Base-by-base conservation (phyloP, 2,888 invertebrate species). In the Gerris lacustris region DNA sequence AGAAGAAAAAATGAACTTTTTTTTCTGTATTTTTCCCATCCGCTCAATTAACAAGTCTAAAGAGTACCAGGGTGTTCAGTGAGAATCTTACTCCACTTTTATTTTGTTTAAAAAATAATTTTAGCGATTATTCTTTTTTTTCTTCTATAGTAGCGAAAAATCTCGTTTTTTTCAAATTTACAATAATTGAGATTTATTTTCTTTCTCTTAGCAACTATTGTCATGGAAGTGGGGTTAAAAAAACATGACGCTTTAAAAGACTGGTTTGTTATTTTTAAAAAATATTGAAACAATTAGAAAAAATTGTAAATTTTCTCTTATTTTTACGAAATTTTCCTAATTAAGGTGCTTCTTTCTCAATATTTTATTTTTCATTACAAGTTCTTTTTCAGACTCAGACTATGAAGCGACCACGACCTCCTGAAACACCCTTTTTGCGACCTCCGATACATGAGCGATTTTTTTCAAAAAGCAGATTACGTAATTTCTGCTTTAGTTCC, bases 401-500 rank as follows among this genome's bases (percentile, higher is more conserved):
- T 55, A 55, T 55, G 15, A 4, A 55, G 9, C 55, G 55, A n/a
- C 64, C 64, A 9, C 64, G 11, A 2, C 64, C 64, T n/a, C 64
- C 64, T 18, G 18, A 9, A 9, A 31, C 11, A 18, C 64, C 18
- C 18, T 64, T 64, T 31, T 31, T 64, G n/a, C 64, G 18, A 31
- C 64, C 64, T 64, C 64, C 64, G 64, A n/a, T 18, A 31, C 18
- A 9, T 55, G 15, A 55, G 55, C 55, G 55, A 55, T 55, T 55
- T 18, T 64, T 64, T 31, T 64, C 64, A 31, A 18, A 64, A 7
- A 64, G 18, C 17, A 64, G 64, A 64, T 31, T 18, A n/a, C 64
- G 64, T 31, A 64, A 31, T 31, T 64, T 64, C 18, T n/a, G 18
- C 31, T 64, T 64, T 18, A 64, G 64, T 31, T 18, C 18, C 18